Conservation (phyloP, 1,140 invertebrate genomes). For the Nymphalis io region DNA sequence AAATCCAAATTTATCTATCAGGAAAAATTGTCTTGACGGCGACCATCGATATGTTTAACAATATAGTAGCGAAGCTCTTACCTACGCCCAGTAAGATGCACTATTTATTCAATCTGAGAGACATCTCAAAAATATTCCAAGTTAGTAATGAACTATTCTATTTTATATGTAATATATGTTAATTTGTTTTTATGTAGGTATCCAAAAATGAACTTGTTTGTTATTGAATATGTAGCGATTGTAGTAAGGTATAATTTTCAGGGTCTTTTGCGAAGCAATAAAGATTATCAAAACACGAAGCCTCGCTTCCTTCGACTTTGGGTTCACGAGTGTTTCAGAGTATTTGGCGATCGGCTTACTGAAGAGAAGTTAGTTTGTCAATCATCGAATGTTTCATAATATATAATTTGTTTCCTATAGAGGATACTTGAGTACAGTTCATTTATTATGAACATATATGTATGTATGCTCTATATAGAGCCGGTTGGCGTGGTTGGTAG, state of each 20-base stretch:
- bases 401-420: too few species aligned
- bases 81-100: conserved; percentile 94
- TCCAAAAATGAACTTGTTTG: neutral
- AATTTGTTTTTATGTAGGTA: too few species aligned
- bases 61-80: conserved; percentile 86
- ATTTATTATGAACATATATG: too few species aligned
- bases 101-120: conserved; percentile 92
- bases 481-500: too few species aligned
- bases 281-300: conserved; percentile 87
- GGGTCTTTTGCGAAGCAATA: conserved; percentile 88
- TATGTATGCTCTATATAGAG: too few species aligned
- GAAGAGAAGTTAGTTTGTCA: conserved; percentile 82
- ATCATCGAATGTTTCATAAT: conserved; percentile 41
- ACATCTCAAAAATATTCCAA: conserved; percentile 90
- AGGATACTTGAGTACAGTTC: too few species aligned
- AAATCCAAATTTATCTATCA: conserved; percentile 31
- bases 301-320: conserved; percentile 87
- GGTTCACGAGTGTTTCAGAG: conserved; percentile 91
- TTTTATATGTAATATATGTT: too few species aligned
- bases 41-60: conserved; percentile 88
- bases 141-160: conserved; percentile 43
- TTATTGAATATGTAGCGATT: neutral
- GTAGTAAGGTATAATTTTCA: conserved; percentile 58
- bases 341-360: conserved; percentile 90
- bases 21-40: conserved; percentile 79